Evolutionary conservation across 2,888 invertebrate species (phyloP), one percentile per base, ranked within the genome.

Genomic region (Pyrocoelia pectoralis): DNA sequence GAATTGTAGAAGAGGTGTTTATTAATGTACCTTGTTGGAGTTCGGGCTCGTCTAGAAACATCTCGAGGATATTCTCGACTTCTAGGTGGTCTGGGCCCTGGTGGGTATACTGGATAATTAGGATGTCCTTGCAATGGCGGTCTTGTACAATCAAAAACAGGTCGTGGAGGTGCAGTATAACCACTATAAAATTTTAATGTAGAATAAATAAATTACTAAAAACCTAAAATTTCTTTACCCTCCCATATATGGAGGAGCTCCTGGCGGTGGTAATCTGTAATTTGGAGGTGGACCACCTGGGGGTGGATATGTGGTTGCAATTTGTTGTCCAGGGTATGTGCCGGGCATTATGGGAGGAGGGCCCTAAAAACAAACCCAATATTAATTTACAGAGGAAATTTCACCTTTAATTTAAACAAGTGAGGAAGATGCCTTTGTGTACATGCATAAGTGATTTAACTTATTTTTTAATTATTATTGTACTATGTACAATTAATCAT

Each of bases 1-100:
- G 24, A 18, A 29, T 17, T 17, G 24, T 6, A 33, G 8, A 49
- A 6, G 41, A 28, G 56, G 73, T n/a, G n/a, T n/a, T n/a, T n/a
- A n/a, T n/a, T n/a, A n/a, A n/a, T 73, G 75, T 78, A 86, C 86
- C 85, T 84, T 51, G 83, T 80, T 48, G 83, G 84, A 46, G 79
- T 79, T 43, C 80, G 70, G 14, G 74, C 76, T 54, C 74, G 83
- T 83, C 80, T 87, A 78, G 83, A 81, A 65, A 73, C 70, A 40
- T 74, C 68, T 43, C 73, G 69, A 41, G 74, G 70, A 55, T 74
- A 73, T 15, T 73, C 73, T n/a, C 70, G 64, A 14, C 61, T 60
- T 28, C 71, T 53, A 2, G 74, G 58, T 14, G 68, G 60, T 15
- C 76, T 68, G 29, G 73, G 72, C 14, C 70, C 70, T 10, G 75